A percentile compares a stretch with the other conserved stretches of the same genome.
phyloP scores from a whole-genome alignment of 2,888 invertebrate species.

The Campopleginae sp. region DNA sequence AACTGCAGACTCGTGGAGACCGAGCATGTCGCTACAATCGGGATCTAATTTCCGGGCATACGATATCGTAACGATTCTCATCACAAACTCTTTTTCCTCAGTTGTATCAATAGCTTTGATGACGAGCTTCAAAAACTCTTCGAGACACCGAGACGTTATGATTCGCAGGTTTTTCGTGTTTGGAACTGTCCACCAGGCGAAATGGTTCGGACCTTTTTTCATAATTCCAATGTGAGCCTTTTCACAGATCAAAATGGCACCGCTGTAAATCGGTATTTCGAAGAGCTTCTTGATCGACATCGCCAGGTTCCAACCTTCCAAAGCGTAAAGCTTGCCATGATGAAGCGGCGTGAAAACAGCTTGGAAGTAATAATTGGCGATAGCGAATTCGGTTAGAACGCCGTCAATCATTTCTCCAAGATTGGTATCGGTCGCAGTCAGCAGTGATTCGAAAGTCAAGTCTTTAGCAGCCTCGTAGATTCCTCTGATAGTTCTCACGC shows the following conservation, averaged over 20 bases:
- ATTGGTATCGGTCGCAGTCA: conserved; percentile 76
- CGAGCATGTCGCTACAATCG: conserved; percentile 76
- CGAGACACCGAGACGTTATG: conserved; percentile 73
- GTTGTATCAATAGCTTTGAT: conserved; percentile 72
- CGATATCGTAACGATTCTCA: conserved; percentile 76
- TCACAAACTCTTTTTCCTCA: conserved; percentile 70
- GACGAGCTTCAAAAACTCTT: conserved; percentile 77
- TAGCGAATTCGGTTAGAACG: conserved; percentile 76
- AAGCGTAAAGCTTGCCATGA: conserved; percentile 74
- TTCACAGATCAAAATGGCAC: conserved; percentile 76
- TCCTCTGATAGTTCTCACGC: conserved; percentile 75
- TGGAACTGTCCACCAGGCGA: conserved; percentile 80
- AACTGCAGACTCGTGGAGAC: conserved; percentile 76
- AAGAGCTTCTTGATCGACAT: conserved; percentile 79
- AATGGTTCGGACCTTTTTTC: conserved; percentile 74
- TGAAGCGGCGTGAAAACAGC: conserved; percentile 79
- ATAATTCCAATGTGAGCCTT: conserved; percentile 78
- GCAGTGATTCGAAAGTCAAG: conserved; percentile 75
- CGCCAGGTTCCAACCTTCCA: conserved; percentile 78
- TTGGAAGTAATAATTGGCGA: conserved; percentile 80
- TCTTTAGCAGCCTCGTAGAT: conserved; percentile 77
- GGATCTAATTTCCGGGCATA: conserved; percentile 78
- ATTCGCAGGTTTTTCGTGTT: conserved; percentile 77
- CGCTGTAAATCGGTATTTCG: conserved; percentile 77
- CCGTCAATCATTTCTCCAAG: conserved; percentile 74